phyloP scores from a whole-genome alignment of 2,797 vertebrate genomes.

The Diglossa cyanea region DNA sequence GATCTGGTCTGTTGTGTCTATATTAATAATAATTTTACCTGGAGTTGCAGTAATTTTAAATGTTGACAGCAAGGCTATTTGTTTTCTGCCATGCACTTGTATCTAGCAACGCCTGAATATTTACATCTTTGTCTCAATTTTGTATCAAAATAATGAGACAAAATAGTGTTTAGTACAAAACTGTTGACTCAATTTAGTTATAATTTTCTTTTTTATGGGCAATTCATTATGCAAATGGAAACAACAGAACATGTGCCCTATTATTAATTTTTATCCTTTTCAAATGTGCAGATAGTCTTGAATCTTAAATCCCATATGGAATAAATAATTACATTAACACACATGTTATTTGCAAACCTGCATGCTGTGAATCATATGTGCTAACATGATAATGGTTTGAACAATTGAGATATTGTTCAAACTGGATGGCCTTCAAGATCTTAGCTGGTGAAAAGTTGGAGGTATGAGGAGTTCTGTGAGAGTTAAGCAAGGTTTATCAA shows the following conservation, averaged over 20 bases:
- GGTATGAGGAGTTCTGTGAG: background rate
- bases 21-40: background rate
- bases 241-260: background rate
- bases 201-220: conserved; percentile 9
- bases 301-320: conserved; percentile 37
- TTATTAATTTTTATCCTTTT: conserved; percentile 51
- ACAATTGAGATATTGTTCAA: background rate
- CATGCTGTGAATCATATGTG: conserved; percentile 24
- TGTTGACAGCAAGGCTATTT: conserved; percentile 20
- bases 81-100: background rate
- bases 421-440: conserved; percentile 5
- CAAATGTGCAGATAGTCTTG: conserved; percentile 12
- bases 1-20: background rate
- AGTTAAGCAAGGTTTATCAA: background rate
- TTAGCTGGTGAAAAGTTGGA: background rate
- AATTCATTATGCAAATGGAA: conserved; percentile 42
- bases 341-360: conserved; percentile 39
- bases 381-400: conserved; percentile 57
- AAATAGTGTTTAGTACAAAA: conserved; percentile 26
- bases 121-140: background rate
- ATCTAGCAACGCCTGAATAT: background rate
- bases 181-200: background rate
- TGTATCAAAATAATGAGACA: background rate
- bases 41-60: conserved; percentile 41
- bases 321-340: conserved; percentile 52